A percentile compares a stretch with the other conserved stretches of the same genome.
These are phyloP conservation scores for Anthophora plumipes DNA, from an alignment of 2,888 invertebrate species.

Conservation along the genomic window DNA sequence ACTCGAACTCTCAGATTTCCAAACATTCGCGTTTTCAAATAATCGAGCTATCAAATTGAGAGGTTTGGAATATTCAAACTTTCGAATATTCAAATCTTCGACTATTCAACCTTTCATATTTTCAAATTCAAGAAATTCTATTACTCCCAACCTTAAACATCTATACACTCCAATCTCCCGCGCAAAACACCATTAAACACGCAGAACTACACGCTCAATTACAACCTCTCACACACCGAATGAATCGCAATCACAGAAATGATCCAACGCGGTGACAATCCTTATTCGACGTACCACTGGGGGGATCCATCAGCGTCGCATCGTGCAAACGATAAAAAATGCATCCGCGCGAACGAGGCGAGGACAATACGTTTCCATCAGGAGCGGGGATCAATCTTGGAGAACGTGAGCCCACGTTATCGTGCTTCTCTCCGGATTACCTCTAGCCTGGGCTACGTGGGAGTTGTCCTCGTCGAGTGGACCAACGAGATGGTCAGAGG, in stretches of 20 bases:
- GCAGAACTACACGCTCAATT: too few relatives aligned
- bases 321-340: constrained; percentile 53
- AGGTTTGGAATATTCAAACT: too few relatives aligned
- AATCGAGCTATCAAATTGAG: too few relatives aligned
- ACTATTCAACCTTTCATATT: too few relatives aligned
- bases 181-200: too few relatives aligned
- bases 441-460: constrained; percentile 50
- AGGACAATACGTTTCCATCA: constrained; percentile 56
- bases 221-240: too few relatives aligned
- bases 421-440: constrained; percentile 57
- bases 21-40: too few relatives aligned
- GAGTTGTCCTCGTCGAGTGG: constrained; percentile 47
- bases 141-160: too few relatives aligned
- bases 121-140: too few relatives aligned
- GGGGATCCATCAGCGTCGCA: constrained; percentile 36
- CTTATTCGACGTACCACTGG: neutral
- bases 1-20: neutral
- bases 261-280: neutral
- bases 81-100: too few relatives aligned
- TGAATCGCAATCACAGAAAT: neutral
- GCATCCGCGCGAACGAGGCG: constrained; percentile 29
- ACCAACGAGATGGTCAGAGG: neutral
- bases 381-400: constrained; percentile 64
- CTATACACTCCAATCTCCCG: too few relatives aligned
- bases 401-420: constrained; percentile 61